Evolutionary conservation across 2,888 invertebrate species (phyloP), one percentile per base, ranked within the genome.

Genomic region (Spisula solida): DNA sequence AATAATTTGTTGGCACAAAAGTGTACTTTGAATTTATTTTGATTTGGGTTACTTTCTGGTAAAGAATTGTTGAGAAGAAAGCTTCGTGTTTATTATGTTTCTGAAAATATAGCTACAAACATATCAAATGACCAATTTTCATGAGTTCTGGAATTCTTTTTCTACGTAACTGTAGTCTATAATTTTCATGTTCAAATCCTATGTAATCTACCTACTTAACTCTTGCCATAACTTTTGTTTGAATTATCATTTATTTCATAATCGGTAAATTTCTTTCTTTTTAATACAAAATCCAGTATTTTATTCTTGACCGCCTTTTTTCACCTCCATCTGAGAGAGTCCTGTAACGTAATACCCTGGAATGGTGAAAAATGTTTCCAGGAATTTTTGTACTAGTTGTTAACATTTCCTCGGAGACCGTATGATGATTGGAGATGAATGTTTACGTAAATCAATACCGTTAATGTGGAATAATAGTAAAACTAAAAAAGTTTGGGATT

Each of bases 321-420:
- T 66, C 60, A 66, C 60, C 60, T 25, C 60, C 60, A 10, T 10
- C 12, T 25, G 60, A 25, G 60, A 25, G 25, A 66, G 60, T 25
- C 6, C 25, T 66, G 60, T 25, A 66, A 66, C 4, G 8, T 1
- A 66, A 66, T 66, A 66, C n/a, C 60, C n/a, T 25, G 60, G 60
- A 66, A 66, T 66, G 60, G 12, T 10, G 25, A n/a, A 25, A 66
- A 25, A 25, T 25, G n/a, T 66, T 66, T 66, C n/a, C 0, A 66
- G 25, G 60, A 66, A 66, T 25, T 66, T 66, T n/a, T 66, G n/a
- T 66, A 66, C 60, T 25, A 66, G 60, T 66, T 66, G 25, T 66
- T 66, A 8, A 25, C 60, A 66, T 66, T 25, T 66, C 25, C 60
- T 66, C 60, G 4, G 60, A 66, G 60, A 66, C 20, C 10, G n/a